Percentiles rank a stretch among this genome's conserved stretches.
Evolutionary conservation across 2,113 vertebrate genomes (phyloP).

Genomic region (Gadus chalcogrammus): DNA sequence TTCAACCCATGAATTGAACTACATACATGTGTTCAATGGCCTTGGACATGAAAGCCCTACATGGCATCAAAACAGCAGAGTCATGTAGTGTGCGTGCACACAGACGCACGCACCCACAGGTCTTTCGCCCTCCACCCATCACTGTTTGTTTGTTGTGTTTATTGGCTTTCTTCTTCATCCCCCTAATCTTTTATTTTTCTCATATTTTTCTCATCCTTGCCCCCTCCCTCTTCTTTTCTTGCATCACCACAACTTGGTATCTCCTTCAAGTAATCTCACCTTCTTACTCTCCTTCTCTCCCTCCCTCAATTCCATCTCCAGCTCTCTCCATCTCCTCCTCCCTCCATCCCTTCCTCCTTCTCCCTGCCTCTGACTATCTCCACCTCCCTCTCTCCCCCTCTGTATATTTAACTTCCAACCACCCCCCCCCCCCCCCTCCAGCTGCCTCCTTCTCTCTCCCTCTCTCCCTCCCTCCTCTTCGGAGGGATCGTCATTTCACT

Average conservation of each 20-base stretch:
- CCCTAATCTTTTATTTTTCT: no score
- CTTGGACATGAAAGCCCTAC: no score
- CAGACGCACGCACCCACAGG: not conserved
- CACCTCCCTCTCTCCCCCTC: not conserved
- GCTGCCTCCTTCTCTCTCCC: not conserved
- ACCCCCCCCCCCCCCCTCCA: not conserved
- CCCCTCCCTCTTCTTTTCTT: no score
- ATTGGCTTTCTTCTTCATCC: no score
- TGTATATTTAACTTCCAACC: conserved; percentile 9
- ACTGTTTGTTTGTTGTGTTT: not conserved
- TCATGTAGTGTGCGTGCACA: not conserved
- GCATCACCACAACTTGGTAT: no score
- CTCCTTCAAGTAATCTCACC: not conserved
- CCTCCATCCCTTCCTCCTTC: not conserved
- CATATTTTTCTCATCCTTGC: no score
- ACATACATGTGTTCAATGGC: no score
- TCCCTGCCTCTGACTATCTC: not conserved
- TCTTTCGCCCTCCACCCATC: no score
- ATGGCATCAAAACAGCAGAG: no score
- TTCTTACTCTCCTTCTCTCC: not conserved
- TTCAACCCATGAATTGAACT: not conserved
- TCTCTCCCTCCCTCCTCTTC: conserved; percentile 44
- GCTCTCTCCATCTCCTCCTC: not conserved
- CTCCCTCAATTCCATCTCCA: not conserved
- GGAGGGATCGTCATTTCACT: conserved; percentile 60